Evolutionary conservation across 1,140 invertebrate species (phyloP).

Genomic region (Drosophila insularis): DNA sequence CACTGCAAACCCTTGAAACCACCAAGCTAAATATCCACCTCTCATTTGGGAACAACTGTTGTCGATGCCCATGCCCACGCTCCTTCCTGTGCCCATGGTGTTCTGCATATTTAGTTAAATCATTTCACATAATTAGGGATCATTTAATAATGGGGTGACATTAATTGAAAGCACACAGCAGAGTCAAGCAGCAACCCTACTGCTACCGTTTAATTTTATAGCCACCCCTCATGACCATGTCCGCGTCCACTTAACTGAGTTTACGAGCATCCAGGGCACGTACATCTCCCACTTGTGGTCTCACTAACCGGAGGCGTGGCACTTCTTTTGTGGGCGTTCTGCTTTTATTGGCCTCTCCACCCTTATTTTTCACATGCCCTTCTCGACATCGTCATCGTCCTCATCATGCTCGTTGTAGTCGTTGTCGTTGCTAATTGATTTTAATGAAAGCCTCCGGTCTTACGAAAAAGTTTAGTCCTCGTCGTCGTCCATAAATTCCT

Average conservation of each 20-base stretch:
- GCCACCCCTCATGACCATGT: slow-evolving; percentile 58
- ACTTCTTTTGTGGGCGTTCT: slow-evolving; percentile 42
- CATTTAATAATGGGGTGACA: slow-evolving; percentile 83
- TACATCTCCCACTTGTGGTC: slow-evolving; percentile 10
- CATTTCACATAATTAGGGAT: slow-evolving; percentile 83
- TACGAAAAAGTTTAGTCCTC: slow-evolving; percentile 45
- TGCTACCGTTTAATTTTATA: slow-evolving; percentile 76
- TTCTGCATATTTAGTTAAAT: slow-evolving; percentile 78
- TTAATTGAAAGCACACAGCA: slow-evolving; percentile 73
- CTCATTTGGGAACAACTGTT: slow-evolving; percentile 38
- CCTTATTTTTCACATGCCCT: not conserved
- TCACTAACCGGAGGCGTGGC: slow-evolving; percentile 25
- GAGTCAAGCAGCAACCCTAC: slow-evolving; percentile 15
- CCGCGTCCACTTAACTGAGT: slow-evolving; percentile 75
- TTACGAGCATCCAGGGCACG: slow-evolving; percentile 66
- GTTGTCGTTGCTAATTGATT: slow-evolving; percentile 77
- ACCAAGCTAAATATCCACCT: not conserved
- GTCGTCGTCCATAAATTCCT: slow-evolving; percentile 64
- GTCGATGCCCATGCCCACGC: slow-evolving; percentile 34
- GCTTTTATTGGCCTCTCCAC: slow-evolving; percentile 68
- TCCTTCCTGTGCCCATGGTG: slow-evolving; percentile 34
- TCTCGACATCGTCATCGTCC: slow-evolving; percentile 24
- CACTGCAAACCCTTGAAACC: slow-evolving; percentile 19
- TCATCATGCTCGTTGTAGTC: slow-evolving; percentile 27
- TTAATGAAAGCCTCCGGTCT: slow-evolving; percentile 66